A percentile compares a stretch with the other conserved stretches of the same genome.
These are phyloP conservation scores for Epinephelus coioides DNA, from an alignment of 2,797 vertebrate genomes.

Conservation along the genomic window DNA sequence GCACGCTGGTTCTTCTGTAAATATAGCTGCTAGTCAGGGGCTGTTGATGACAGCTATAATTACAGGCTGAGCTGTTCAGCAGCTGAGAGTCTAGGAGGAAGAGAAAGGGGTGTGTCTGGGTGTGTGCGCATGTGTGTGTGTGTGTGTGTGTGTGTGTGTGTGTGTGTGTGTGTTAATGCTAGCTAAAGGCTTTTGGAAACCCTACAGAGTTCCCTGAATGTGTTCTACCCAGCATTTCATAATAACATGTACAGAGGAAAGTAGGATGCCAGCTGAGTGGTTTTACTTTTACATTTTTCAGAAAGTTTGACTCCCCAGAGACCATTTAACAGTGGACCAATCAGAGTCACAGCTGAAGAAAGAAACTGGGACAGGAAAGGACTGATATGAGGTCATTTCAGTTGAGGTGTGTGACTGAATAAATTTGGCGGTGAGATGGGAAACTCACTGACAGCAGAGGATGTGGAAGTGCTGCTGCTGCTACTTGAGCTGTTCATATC, in stretches of 20 bases:
- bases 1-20: conserved; percentile 68
- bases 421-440: conserved; percentile 5
- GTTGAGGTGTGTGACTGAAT: background rate
- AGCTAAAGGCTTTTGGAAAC: conserved; percentile 55
- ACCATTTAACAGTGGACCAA: background rate
- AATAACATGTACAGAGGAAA: conserved; percentile 15
- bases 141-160: background rate
- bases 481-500: background rate
- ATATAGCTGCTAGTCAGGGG: conserved; percentile 84
- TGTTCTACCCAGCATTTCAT: conserved; percentile 27
- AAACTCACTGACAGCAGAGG: conserved; percentile 9
- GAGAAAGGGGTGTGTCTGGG: conserved; percentile 59
- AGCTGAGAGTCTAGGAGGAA: conserved; percentile 77
- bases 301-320: background rate
- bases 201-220: conserved; percentile 35
- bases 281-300: conserved; percentile 29
- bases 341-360: background rate
- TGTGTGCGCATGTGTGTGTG: conserved; percentile 52
- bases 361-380: background rate
- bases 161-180: conserved; percentile 4
- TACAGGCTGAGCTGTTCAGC: conserved; percentile 82
- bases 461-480: background rate
- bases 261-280: background rate
- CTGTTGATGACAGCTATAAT: conserved; percentile 87
- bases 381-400: background rate